Evolutionary conservation across 2,888 invertebrate species (phyloP).

Genomic region (Fabriciana adippe): DNA sequence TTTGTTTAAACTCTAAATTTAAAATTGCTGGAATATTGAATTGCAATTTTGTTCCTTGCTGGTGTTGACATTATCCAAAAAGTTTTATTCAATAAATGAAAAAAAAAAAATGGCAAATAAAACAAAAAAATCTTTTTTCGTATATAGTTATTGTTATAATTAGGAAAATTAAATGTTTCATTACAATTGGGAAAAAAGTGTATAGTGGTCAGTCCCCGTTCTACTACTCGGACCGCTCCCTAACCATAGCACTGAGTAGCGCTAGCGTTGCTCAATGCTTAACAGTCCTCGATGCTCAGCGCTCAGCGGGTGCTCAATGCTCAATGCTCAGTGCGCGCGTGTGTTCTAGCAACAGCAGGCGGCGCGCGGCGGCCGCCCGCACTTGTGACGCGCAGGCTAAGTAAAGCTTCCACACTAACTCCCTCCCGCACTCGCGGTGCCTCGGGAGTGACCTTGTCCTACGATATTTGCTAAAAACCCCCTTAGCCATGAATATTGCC

Average conservation of each 20-base stretch:
- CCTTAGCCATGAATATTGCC: background rate
- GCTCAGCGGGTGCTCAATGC: conserved; percentile 13
- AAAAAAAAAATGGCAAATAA: no score
- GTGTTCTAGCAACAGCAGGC: conserved; percentile 54
- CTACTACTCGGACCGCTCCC: background rate
- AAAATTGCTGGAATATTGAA: no score
- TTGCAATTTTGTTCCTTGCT: no score
- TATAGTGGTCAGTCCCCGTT: no score
- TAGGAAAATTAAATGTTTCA: no score
- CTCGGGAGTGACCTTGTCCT: background rate
- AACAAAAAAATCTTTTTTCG: no score
- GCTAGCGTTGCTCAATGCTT: background rate
- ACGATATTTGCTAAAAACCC: background rate
- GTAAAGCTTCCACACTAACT: conserved; percentile 46
- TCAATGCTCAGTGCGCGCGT: conserved; percentile 16
- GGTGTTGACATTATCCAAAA: no score
- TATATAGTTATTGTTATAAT: no score
- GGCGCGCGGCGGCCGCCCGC: conserved; percentile 87
- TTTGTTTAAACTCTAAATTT: no score
- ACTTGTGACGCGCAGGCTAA: conserved; percentile 63
- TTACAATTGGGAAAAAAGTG: no score
- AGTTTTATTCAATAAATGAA: no score
- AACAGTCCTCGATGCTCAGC: background rate
- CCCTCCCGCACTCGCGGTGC: conserved; percentile 27
- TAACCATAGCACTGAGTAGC: background rate